A percentile compares a stretch with the other conserved stretches of the same genome.
These are phyloP conservation scores for Brachionus sp. DNA, from an alignment of 1,140 invertebrate genomes.

Conservation along the genomic window DNA sequence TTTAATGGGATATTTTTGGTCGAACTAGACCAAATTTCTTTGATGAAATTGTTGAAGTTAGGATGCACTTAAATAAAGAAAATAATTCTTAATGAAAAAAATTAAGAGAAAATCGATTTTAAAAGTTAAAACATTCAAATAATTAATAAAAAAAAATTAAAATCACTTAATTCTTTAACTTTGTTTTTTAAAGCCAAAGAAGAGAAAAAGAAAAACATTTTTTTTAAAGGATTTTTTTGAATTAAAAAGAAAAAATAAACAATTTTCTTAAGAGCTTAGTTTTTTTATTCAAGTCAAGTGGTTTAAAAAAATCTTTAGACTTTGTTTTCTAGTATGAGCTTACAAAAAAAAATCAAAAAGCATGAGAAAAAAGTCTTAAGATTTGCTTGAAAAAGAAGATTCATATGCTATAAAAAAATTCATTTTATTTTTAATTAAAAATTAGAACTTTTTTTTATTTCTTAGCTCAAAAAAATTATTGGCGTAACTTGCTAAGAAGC, in stretches of 20 bases:
- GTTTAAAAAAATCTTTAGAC: background rate
- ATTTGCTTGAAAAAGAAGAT: background rate
- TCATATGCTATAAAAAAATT: background rate
- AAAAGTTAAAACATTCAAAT: background rate
- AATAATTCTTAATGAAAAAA: background rate
- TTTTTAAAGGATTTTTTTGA: background rate
- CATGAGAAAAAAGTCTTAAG: background rate
- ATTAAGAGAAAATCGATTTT: background rate
- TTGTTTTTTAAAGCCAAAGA: background rate
- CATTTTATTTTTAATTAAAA: background rate
- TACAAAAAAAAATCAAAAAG: background rate
- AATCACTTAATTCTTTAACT: background rate
- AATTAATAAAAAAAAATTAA: background rate
- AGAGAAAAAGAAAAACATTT: background rate
- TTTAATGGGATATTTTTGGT: background rate
- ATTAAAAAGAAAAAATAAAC: background rate
- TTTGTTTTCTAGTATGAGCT: background rate
- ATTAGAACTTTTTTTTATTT: background rate
- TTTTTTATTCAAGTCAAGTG: background rate
- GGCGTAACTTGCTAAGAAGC: background rate
- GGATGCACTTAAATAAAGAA: background rate
- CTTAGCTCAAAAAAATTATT: too few species aligned
- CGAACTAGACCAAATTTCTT: background rate
- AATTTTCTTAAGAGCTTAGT: background rate
- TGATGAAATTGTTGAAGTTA: background rate